Base-by-base conservation (phyloP, 2,888 invertebrate genomes). In the Sminthurides aquaticus region DNA sequence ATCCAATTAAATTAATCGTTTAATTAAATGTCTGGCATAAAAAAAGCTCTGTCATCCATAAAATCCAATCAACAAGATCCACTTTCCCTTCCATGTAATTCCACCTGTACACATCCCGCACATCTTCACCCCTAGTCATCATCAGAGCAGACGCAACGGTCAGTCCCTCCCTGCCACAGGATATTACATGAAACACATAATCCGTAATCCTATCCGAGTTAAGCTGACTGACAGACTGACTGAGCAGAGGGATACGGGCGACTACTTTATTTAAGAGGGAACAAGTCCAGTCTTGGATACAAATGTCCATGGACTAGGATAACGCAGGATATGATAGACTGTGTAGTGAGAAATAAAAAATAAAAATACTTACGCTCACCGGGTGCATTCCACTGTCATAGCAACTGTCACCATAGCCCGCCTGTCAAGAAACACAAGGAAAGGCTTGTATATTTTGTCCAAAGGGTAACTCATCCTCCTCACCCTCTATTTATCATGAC, bases 371-470 rank as follows among this genome's bases (percentile, higher is more conserved):
- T 68, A 72, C 72, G 75, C 78, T 82, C 80, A 83, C 91, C 84
- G 92, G 92, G 80, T 92, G 91, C 88, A 92, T 89, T 75, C 90
- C 90, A 81, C 91, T 91, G 80, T 92, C 92, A 69, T 77, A 77
- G 74, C n/a, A n/a, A n/a, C n/a, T n/a, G 76, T 89, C 90, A 80
- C 91, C 91, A 70, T 79, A 78, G 80, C 91, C 91, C 72, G 87
- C 86, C 75, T 90, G 88, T 81, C 60, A 70, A 89, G 88, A 66
- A 75, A 75, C 65, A 71, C 60, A 11, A 24, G 48, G 54, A 58
- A 61, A 67, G 8, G 25, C 49, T 18, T 26, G 28, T 43, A 65
- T n/a, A 60, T 49, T 34, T 49, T 56, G 67, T 61, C 60, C 60
- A 62, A 62, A 60, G 64, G 60, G 43, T 34, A 34, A 34, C 43